Conservation (phyloP, 2,888 invertebrate genomes). For the Euzetes globulus region DNA sequence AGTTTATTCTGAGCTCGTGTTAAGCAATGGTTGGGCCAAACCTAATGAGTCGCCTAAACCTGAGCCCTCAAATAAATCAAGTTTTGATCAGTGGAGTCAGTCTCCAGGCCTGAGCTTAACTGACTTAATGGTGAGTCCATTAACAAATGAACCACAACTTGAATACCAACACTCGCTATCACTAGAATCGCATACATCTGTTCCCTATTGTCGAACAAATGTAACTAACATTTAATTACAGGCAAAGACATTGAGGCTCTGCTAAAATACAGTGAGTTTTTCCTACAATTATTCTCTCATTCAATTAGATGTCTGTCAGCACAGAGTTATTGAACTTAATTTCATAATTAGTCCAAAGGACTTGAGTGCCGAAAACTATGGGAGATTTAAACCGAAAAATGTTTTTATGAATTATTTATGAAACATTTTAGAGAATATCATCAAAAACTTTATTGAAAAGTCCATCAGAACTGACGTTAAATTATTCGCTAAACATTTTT, state of each 20-base stretch:
- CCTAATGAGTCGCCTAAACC: constrained; percentile 8
- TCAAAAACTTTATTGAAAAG: background rate
- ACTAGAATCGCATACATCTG: background rate
- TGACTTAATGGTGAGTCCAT: constrained; percentile 6
- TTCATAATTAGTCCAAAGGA: background rate
- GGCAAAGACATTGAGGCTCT: background rate
- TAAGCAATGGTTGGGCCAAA: background rate
- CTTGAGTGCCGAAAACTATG: background rate
- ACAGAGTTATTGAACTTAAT: constrained; percentile 1
- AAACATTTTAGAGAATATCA: background rate
- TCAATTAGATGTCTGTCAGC: background rate
- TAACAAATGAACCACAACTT: constrained; percentile 12
- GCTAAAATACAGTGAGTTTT: background rate
- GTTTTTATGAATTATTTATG: too few species aligned
- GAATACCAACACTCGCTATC: background rate
- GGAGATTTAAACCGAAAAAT: too few species aligned
- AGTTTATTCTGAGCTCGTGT: background rate
- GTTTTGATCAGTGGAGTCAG: background rate
- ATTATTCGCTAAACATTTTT: background rate
- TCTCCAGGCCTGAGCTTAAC: background rate
- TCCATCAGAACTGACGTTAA: background rate
- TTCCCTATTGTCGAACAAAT: background rate
- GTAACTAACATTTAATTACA: background rate
- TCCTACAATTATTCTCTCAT: background rate
- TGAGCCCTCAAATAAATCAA: background rate